These are phyloP conservation scores for Mesoligia furuncula DNA, from an alignment of 2,888 invertebrate species.

Conservation along the genomic window DNA sequence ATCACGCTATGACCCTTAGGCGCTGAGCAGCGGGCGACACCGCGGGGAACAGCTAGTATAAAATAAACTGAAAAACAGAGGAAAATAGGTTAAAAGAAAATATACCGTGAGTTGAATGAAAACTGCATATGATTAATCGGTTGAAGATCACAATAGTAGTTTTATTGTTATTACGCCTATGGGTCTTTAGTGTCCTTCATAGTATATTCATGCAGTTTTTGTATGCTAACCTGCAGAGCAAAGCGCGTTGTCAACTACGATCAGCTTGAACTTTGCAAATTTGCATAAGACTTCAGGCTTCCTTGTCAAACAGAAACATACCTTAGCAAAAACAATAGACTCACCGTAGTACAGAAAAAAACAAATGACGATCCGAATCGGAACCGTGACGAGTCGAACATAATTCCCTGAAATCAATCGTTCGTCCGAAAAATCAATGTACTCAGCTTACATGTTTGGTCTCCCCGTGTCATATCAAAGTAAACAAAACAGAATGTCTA, in stretches of 20 bases:
- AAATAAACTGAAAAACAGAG: no score
- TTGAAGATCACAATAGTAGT: not conserved
- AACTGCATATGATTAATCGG: not conserved
- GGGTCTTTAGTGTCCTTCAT: not conserved
- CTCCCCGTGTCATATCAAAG: conserved; percentile 8
- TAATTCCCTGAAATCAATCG: not conserved
- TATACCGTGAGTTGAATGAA: not conserved
- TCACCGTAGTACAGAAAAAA: not conserved
- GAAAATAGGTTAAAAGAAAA: not conserved
- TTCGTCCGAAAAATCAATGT: not conserved
- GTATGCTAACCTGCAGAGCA: not conserved
- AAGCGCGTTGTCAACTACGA: not conserved
- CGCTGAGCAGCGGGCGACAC: no score
- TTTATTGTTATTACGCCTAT: not conserved
- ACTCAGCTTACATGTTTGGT: conserved; percentile 15
- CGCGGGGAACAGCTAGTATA: no score
- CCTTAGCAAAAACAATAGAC: no score
- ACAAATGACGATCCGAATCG: not conserved
- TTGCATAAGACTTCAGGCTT: no score
- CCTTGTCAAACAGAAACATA: no score
- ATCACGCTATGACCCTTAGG: no score
- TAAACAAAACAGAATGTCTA: conserved; percentile 43
- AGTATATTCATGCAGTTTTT: not conserved
- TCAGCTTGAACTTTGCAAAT: not conserved
- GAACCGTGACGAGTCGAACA: not conserved